These are phyloP conservation scores for Amorpha juglandis DNA, from an alignment of 2,888 invertebrate species.

Conservation along the genomic window DNA sequence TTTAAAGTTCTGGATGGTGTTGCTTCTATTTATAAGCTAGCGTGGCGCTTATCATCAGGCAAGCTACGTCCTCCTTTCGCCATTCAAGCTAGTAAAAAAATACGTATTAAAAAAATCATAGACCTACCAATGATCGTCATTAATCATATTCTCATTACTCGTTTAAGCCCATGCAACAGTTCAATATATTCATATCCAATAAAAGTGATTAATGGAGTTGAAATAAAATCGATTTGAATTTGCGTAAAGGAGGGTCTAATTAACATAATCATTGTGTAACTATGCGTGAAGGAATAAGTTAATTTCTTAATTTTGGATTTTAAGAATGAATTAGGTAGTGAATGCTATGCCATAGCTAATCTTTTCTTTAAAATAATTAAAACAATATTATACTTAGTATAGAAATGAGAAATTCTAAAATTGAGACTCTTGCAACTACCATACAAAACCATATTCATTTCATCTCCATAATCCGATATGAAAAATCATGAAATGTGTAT, in stretches of 20 bases:
- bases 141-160: slow-evolving; percentile 22
- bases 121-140: slow-evolving; percentile 1
- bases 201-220: slow-evolving; percentile 15
- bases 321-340: not conserved
- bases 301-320: slow-evolving; percentile 10
- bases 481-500: no score
- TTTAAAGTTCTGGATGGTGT: no score
- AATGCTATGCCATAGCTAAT: not conserved
- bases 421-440: no score
- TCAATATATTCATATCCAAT: slow-evolving; percentile 10
- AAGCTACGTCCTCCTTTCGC: no score
- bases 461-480: no score
- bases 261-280: slow-evolving; percentile 7
- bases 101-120: not conserved
- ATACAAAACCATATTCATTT: no score
- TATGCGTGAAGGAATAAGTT: slow-evolving; percentile 7
- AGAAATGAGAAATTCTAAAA: no score
- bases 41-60: no score
- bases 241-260: slow-evolving; percentile 3
- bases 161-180: slow-evolving; percentile 11
- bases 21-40: no score
- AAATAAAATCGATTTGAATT: slow-evolving; percentile 14
- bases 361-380: not conserved
- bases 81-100: no score
- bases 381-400: no score